Conservation (phyloP, 1,140 invertebrate genomes). For the Zaprionus inermis region DNA sequence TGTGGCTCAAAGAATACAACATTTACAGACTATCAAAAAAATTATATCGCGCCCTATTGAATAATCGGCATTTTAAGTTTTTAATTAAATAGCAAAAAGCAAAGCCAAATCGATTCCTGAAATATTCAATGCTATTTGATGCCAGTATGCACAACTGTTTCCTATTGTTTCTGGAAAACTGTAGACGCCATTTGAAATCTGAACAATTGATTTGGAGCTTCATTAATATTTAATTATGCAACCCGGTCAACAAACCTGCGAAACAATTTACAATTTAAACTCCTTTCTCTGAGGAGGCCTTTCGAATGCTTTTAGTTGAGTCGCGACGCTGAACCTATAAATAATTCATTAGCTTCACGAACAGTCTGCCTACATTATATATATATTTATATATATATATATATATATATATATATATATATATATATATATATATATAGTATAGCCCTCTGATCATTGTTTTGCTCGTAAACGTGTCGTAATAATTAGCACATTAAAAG, state of each 20-base stretch:
- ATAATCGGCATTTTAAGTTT: background rate
- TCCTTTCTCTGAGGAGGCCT: background rate
- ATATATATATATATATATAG: background rate
- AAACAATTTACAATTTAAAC: constrained; percentile 1
- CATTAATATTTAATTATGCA: constrained; percentile 50
- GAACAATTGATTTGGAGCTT: constrained; percentile 39
- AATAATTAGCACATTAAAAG: constrained; percentile 39
- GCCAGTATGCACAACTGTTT: background rate
- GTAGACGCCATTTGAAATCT: constrained; percentile 12
- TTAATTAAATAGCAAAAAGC: background rate
- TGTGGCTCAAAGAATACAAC: background rate
- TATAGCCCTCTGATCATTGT: background rate
- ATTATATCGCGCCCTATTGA: background rate
- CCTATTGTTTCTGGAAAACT: background rate
- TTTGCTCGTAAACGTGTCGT: background rate
- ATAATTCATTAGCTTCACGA: constrained; percentile 9
- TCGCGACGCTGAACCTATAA: constrained; percentile 2
- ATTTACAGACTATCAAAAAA: background rate
- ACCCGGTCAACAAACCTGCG: constrained; percentile 13
- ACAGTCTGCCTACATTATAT: background rate
- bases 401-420: background rate
- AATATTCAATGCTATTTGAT: constrained; percentile 9
- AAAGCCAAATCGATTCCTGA: background rate
- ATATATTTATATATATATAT: background rate
- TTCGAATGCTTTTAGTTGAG: constrained; percentile 18